Conservation (phyloP, 2,113 vertebrate genomes). For the Pygathrix nemaeus region DNA sequence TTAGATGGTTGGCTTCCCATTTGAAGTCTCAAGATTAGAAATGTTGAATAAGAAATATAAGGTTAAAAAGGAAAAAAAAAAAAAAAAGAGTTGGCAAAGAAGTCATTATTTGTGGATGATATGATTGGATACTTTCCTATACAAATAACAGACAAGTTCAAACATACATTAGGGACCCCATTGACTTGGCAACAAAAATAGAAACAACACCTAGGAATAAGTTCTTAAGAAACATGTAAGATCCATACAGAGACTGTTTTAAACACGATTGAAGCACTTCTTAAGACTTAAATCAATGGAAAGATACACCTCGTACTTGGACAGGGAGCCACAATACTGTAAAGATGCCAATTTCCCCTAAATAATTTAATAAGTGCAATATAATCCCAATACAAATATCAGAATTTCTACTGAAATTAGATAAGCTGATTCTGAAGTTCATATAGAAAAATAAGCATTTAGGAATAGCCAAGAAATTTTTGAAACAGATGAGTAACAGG, state of each 20-base stretch:
- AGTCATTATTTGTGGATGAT: neutral
- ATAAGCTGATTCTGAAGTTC: constrained; percentile 41
- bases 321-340: neutral
- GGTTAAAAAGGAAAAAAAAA: neutral
- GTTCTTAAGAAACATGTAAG: neutral
- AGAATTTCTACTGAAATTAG: constrained; percentile 47
- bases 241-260: neutral
- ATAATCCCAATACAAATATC: constrained; percentile 20
- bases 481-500: constrained; percentile 11
- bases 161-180: neutral
- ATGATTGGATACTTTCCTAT: constrained; percentile 6
- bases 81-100: constrained; percentile 8
- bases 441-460: constrained; percentile 41
- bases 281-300: neutral
- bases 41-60: neutral
- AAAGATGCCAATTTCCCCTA: neutral
- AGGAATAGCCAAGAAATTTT: constrained; percentile 33
- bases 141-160: neutral
- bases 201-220: constrained; percentile 17
- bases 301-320: neutral
- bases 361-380: neutral
- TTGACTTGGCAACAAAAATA: constrained; percentile 35
- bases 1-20: neutral
- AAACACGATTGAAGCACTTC: neutral
- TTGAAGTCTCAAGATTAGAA: constrained; percentile 37